Base-by-base conservation (phyloP, 2,888 invertebrate genomes). In the Caradrina clavipalpis region DNA sequence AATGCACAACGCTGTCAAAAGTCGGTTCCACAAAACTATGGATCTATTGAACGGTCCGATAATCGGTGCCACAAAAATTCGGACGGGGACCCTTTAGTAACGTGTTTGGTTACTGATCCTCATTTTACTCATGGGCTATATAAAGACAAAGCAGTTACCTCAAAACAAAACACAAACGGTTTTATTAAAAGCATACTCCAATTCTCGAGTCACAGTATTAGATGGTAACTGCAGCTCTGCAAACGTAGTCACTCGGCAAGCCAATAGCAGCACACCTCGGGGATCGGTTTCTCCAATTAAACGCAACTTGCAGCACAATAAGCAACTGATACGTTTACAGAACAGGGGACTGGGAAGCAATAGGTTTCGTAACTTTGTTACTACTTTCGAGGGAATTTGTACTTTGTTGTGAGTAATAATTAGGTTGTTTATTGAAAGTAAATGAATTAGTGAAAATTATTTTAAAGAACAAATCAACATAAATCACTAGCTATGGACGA, bases 281-380 rank as follows among this genome's bases (percentile, higher is more conserved):
- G 76, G 79, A 78, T 49, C 50, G 62, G 78, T 59, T 53, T 49
- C 31, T 51, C 50, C 74, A 74, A 76, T 76, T 76, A 76, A 62
- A 42, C n/a, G 58, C 39, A 68, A 77, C 69, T 72, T 49, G 73
- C 58, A 73, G 55, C 61, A 78, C 78, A 78, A 67, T 76, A 67
- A 73, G 69, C 51, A 63, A 78, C 51, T 78, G 78, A 60, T 67
- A 76, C 62, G 42, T 59, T 78, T 60, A 59, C 61, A 49, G 49
- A 53, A 47, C 49, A 11, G 63, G 26, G 50, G 58, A 65, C 78
- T 78, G 58, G 63, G 47, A 59, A 47, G 49, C 26, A 50, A 56
- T 61, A 39, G 8, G 35, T 45, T 56, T 22, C 22, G 39, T 60
- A 56, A 53, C 62, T 63, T 56, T 50, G 22, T 3, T 60, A 76